Evolutionary conservation across 2,888 invertebrate species (phyloP), one percentile per base, ranked within the genome.

Genomic region (Zaprionus lineosus): DNA sequence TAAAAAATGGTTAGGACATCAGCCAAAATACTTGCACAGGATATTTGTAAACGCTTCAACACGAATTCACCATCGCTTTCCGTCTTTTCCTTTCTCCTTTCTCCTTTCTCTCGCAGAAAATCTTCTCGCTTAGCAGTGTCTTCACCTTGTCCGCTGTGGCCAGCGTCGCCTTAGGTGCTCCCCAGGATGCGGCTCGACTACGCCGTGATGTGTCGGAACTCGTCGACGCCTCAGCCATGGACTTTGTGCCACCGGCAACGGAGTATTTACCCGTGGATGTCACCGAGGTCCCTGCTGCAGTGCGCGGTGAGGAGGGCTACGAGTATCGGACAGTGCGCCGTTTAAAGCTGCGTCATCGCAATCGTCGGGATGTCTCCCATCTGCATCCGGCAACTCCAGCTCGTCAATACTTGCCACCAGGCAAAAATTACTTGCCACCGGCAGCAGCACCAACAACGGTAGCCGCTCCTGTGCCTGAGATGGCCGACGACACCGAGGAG

Each of bases 321-420:
- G 81, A 86, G 29, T 85, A 87, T 50, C 81, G 74, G 21, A 77
- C 79, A 0, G 72, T 87, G 46, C 75, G 76, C 4, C 76, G 78
- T 16, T 53, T 86, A 0, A 86, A 86, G 59, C 74, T 74, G 47
- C 82, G 84, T 16, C 74, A 72, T 41, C 86, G 83, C 60, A 70
- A 57, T 9, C 74, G 74, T 4, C 88, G 88, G 24, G 88, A 87
- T 70, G 86, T 87, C 2, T 82, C 88, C 1, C 87, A 88, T 39
- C 48, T 87, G 60, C 29, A 47, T 24, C 21, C 31, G 1, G 33
- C 55, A 2, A 9, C 24, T 8, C 61, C 61, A 11, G 63, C 69
- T 3, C 50, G 50, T 18, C 78, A 84, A 33, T 83, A 83, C 19
- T 19, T 83, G 75, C 83, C 83, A 1, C 82, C 83, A 16, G 70